phyloP scores from a whole-genome alignment of 2,113 vertebrate genomes.

The Sialia sialis region DNA sequence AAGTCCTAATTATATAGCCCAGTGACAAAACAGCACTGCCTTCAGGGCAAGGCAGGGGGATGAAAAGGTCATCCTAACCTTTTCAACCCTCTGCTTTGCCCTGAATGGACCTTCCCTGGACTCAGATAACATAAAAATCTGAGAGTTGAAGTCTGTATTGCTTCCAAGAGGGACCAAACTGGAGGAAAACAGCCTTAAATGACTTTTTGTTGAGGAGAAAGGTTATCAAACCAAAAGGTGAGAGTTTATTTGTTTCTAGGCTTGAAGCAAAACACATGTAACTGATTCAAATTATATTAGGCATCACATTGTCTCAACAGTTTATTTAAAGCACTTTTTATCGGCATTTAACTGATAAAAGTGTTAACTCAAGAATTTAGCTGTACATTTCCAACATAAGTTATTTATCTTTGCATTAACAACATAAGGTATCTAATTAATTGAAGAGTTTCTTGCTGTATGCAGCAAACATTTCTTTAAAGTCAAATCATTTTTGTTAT shows the following conservation, averaged over 20 bases:
- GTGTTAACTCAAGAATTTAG: not conserved
- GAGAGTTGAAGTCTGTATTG: not conserved
- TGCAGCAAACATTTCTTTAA: not conserved
- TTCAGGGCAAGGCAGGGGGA: not conserved
- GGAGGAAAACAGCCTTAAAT: not conserved
- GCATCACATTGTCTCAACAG: not conserved
- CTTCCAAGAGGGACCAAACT: constrained; percentile 18
- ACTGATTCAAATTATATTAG: not conserved
- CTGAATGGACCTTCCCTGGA: not conserved
- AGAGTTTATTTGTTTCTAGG: not conserved
- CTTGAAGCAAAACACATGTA: not conserved
- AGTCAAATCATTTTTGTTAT: not conserved
- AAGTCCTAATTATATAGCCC: constrained; percentile 19
- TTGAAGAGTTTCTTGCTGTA: not conserved
- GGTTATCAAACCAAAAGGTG: constrained; percentile 34
- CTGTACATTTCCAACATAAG: not conserved
- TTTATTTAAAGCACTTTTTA: not conserved
- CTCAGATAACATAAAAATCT: constrained; percentile 21
- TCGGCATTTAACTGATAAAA: not conserved
- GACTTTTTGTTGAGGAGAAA: constrained; percentile 26
- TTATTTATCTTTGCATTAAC: not conserved
- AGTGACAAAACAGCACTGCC: not conserved
- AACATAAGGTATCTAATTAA: not conserved
- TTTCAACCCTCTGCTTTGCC: constrained; percentile 6
- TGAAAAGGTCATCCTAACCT: constrained; percentile 34